Percentiles rank a stretch among this genome's conserved stretches.
These are phyloP conservation scores for Hemibagrus wyckioides DNA, from an alignment of 2,113 vertebrate species.

Conservation along the genomic window DNA sequence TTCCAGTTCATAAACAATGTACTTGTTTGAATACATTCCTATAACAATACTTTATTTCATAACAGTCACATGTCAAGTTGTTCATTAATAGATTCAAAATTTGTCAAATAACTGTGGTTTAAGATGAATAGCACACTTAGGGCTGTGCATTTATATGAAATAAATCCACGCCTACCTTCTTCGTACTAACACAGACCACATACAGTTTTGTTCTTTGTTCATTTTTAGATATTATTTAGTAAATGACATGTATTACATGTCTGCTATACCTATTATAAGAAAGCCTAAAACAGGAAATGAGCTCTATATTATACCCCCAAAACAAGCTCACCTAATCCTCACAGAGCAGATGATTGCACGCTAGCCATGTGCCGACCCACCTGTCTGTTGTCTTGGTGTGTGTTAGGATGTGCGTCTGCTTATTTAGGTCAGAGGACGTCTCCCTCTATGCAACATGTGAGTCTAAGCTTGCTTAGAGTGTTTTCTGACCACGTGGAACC, in stretches of 20 bases:
- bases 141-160: not conserved
- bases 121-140: not conserved
- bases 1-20: not conserved
- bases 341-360: slow-evolving; percentile 73
- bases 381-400: slow-evolving; percentile 61
- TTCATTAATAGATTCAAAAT: not conserved
- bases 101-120: not conserved
- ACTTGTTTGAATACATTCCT: not conserved
- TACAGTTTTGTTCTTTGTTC: not conserved
- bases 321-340: slow-evolving; percentile 74
- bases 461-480: slow-evolving; percentile 26
- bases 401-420: slow-evolving; percentile 36
- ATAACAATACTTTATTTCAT: not conserved
- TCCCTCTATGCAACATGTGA: slow-evolving; percentile 27
- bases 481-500: slow-evolving; percentile 45
- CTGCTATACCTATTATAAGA: slow-evolving; percentile 9
- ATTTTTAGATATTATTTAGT: not conserved
- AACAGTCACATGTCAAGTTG: not conserved
- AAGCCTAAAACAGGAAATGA: slow-evolving; percentile 37
- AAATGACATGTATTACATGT: not conserved
- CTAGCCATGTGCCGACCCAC: slow-evolving; percentile 70
- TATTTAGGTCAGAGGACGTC: slow-evolving; percentile 24
- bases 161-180: not conserved
- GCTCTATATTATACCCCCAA: slow-evolving; percentile 67
- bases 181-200: not conserved